Evolutionary conservation across 30 jellyfish, hydroid and myxozoan species (phyloP), one percentile per base, ranked within the genome.

Genomic region (Turritopsis dohrnii): DNA sequence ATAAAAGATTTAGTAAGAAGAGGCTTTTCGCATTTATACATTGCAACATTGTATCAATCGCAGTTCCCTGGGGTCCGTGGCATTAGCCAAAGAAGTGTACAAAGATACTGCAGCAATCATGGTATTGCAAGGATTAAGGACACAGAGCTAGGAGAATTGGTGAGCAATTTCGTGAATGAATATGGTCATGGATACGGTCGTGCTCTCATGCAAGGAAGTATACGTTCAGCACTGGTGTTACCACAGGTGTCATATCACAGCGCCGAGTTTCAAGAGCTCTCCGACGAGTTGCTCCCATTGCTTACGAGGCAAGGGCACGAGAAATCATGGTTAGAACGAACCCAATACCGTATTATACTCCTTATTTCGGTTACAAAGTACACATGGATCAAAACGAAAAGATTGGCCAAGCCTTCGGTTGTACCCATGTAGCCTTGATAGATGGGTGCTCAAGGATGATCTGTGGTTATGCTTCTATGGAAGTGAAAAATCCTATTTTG

Each of bases 331-430:
- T 16, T 16, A 54, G 72, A n/a, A 54, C 72, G 72, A 54, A 54
- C n/a, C 72, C 72, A 16, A 54, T 54, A 54, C 72, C n/a, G n/a
- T 54, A 54, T n/a, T 54, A 54, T n/a, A n/a, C 72, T 54, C 72
- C 72, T 54, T 54, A 54, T 54, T 54, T 54, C n/a, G n/a, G 72
- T 16, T 54, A 54, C 72, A 54, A 54, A 54, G 72, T 54, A n/a
- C n/a, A n/a, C n/a, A n/a, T n/a, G n/a, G n/a, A n/a, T n/a, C n/a
- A n/a, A n/a, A n/a, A n/a, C n/a, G n/a, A n/a, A n/a, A n/a, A n/a
- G n/a, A n/a, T n/a, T n/a, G n/a, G n/a, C n/a, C n/a, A n/a, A n/a
- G n/a, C n/a, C n/a, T n/a, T n/a, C n/a, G n/a, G n/a, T n/a, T n/a
- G n/a, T n/a, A n/a, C n/a, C n/a, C n/a, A n/a, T n/a, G n/a, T n/a